phyloP scores from a whole-genome alignment of 2,888 invertebrate species.

The Lacanobia oleracea region DNA sequence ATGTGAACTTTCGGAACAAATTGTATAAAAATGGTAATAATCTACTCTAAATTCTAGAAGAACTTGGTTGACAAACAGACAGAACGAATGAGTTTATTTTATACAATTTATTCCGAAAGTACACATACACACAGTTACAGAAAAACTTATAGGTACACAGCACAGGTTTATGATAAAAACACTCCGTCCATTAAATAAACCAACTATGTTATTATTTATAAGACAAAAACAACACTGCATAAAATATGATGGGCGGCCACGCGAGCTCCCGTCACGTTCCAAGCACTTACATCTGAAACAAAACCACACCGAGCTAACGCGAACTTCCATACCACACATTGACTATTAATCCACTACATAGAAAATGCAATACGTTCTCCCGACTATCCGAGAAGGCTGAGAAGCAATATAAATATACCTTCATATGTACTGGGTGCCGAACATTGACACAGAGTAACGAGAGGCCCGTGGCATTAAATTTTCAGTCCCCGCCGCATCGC shows the following conservation, averaged over 20 bases:
- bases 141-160: constrained; percentile 4
- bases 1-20: too few relatives aligned
- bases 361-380: constrained; percentile 62
- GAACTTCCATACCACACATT: constrained; percentile 59
- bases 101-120: neutral
- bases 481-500: constrained; percentile 74
- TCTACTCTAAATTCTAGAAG: neutral
- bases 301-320: constrained; percentile 45
- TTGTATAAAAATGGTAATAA: neutral
- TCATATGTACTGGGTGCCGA: constrained; percentile 68
- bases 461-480: constrained; percentile 76
- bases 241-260: constrained; percentile 22
- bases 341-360: constrained; percentile 63
- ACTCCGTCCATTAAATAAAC: constrained; percentile 11
- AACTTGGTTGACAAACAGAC: neutral
- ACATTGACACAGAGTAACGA: constrained; percentile 77
- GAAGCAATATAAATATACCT: constrained; percentile 65
- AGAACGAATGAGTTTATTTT: neutral
- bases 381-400: constrained; percentile 52
- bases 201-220: constrained; percentile 38
- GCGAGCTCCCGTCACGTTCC: constrained; percentile 38
- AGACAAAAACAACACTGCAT: constrained; percentile 41
- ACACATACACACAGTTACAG: neutral
- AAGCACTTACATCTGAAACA: constrained; percentile 42
- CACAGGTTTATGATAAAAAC: neutral